These are phyloP conservation scores for Chionodraco myersi DNA, from an alignment of 2,113 vertebrate species.

Conservation along the genomic window DNA sequence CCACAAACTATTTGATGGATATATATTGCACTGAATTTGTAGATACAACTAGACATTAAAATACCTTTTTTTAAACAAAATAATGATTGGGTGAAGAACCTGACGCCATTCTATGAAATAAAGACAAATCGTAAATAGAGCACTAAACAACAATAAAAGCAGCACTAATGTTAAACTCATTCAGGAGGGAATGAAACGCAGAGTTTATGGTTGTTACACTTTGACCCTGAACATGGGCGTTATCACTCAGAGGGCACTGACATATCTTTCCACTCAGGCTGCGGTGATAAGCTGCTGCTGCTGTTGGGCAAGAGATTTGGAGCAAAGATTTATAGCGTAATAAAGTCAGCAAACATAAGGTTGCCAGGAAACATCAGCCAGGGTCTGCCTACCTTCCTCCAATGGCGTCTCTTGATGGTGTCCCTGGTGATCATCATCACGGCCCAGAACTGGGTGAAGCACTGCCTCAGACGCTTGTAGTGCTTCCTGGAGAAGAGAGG, in stretches of 20 bases:
- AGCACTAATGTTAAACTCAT: not conserved
- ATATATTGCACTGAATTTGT: not conserved
- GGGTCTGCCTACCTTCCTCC: constrained; percentile 75
- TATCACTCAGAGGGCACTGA: not conserved
- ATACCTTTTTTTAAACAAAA: not conserved
- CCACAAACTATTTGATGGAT: not conserved
- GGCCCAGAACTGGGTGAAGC: constrained; percentile 86
- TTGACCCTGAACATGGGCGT: constrained; percentile 11
- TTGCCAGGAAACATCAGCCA: constrained; percentile 22
- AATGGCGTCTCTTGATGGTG: constrained; percentile 80
- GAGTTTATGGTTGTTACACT: not conserved
- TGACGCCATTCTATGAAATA: not conserved
- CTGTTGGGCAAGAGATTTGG: not conserved
- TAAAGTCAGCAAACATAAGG: constrained; percentile 48
- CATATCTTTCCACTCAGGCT: not conserved
- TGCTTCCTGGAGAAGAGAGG: constrained; percentile 80
- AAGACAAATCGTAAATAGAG: not conserved
- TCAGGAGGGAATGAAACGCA: not conserved
- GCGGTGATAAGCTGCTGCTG: not conserved
- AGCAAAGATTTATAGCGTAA: constrained; percentile 41
- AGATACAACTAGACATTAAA: not conserved
- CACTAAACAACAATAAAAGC: not conserved
- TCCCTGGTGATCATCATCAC: constrained; percentile 85
- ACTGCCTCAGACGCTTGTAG: constrained; percentile 86
- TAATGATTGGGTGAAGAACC: not conserved